Evolutionary conservation across 2,113 vertebrate genomes (phyloP), one percentile per base, ranked within the genome.

Genomic region (Barnardius zonarius): DNA sequence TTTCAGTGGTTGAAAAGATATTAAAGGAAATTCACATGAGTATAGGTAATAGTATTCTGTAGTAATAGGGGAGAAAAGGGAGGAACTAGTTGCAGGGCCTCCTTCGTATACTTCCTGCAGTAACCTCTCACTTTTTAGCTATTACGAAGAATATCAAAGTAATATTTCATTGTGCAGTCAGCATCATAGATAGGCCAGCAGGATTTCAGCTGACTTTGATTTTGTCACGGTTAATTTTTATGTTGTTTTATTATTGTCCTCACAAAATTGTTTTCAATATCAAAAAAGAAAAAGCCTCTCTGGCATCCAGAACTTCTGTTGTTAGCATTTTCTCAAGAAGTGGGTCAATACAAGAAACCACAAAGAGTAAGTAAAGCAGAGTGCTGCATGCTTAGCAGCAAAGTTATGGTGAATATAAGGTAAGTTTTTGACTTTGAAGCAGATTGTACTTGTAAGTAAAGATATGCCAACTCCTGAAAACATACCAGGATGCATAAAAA

Each of bases 391-490:
- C 37, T 92, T 88, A 67, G 55, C 61, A 64, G 61, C 46, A 27
- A 43, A 70, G 28, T 62, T 83, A 70, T 8, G 33, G 68, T 27
- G 92, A 88, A 39, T 9, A 28, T 57, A 70, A 91, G n/a, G 66
- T 87, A 33, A 84, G 25, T 72, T 92, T 78, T 87, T 79, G 44
- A 67, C 82, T 90, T 91, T 61, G 57, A 76, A 91, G 57, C 51
- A 83, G 73, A 83, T 44, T 85, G 37, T 77, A 66, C 54, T 90
- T 88, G 74, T 85, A 93, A 90, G 8, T 83, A 80, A 93, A 88
- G 48, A 48, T 52, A 37, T n/a, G 73, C 24, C 66, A 84, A 24
- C 46, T 72, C 25, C 70, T 93, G 64, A 90, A 93, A 85, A 51
- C 64, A 68, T 24, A 75, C 13, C 15, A 22, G 48, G 33, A 55